phyloP scores from a whole-genome alignment of 2,797 vertebrate species.

The Notamacropus eugenii region DNA sequence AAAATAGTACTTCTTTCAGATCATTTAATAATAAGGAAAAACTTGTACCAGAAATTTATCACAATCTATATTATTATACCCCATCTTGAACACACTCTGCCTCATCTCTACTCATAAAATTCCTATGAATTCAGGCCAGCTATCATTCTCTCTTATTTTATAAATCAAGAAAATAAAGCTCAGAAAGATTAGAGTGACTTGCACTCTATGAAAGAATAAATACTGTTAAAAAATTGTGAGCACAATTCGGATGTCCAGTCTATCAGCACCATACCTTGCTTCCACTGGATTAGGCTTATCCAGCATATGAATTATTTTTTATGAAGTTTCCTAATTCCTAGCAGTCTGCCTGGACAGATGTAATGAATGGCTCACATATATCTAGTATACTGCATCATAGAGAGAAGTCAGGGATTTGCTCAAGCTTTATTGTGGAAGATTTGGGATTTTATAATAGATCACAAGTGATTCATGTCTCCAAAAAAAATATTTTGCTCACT shows the following conservation, averaged over 20 bases:
- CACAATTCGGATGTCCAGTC: slow-evolving; percentile 6
- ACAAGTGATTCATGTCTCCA: neutral
- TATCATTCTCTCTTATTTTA: neutral
- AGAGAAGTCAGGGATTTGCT: neutral
- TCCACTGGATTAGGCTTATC: neutral
- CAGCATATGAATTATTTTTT: neutral
- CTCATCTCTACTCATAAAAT: slow-evolving; percentile 58
- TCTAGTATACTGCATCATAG: neutral
- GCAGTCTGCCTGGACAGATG: neutral
- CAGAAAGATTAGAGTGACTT: slow-evolving; percentile 11
- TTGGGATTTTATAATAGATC: neutral
- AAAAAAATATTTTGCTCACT: neutral
- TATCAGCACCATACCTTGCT: neutral
- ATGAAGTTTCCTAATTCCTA: neutral
- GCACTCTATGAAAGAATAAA: neutral
- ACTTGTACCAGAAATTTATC: slow-evolving; percentile 5
- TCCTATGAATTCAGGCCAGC: neutral
- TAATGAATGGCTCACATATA: neutral
- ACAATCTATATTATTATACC: slow-evolving; percentile 22
- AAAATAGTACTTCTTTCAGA: neutral
- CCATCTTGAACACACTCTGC: slow-evolving; percentile 18
- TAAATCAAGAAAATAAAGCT: slow-evolving; percentile 5
- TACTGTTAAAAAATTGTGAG: neutral
- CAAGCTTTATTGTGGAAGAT: neutral
- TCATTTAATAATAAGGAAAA: slow-evolving; percentile 31